phyloP scores from a whole-genome alignment of 1,140 invertebrate species.

The Vollenhovia emeryi region DNA sequence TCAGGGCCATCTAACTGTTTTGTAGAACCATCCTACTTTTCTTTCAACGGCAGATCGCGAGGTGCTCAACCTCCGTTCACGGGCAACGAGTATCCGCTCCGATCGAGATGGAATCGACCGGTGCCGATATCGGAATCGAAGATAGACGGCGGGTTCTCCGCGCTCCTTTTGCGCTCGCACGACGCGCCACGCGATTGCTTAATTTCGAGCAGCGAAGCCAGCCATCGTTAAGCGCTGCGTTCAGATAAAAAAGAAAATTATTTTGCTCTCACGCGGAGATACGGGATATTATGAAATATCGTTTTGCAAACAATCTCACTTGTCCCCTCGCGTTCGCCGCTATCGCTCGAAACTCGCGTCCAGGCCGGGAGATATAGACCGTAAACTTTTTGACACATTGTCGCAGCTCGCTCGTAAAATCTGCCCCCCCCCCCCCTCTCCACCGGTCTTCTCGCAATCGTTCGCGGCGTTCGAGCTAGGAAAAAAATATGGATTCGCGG shows the following conservation, averaged over 20 bases:
- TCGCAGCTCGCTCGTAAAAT: neutral
- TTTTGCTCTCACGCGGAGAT: slow-evolving; percentile 12
- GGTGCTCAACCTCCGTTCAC: slow-evolving; percentile 61
- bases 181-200: neutral
- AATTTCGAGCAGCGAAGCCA: neutral
- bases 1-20: slow-evolving; percentile 72
- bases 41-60: slow-evolving; percentile 35
- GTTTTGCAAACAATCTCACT: neutral
- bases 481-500: neutral
- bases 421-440: too few relatives aligned
- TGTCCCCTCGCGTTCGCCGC: neutral
- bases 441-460: neutral
- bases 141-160: neutral
- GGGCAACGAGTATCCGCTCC: neutral
- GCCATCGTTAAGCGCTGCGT: neutral
- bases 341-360: neutral
- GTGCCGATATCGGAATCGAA: neutral
- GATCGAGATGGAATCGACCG: neutral
- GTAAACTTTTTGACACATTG: neutral
- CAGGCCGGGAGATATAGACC: neutral
- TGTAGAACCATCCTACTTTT: slow-evolving; percentile 71
- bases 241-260: slow-evolving; percentile 2
- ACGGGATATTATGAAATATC: neutral
- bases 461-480: neutral
- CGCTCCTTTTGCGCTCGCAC: neutral